phyloP scores from a whole-genome alignment of 2,113 vertebrate species.

The Thomomys bottae region DNA sequence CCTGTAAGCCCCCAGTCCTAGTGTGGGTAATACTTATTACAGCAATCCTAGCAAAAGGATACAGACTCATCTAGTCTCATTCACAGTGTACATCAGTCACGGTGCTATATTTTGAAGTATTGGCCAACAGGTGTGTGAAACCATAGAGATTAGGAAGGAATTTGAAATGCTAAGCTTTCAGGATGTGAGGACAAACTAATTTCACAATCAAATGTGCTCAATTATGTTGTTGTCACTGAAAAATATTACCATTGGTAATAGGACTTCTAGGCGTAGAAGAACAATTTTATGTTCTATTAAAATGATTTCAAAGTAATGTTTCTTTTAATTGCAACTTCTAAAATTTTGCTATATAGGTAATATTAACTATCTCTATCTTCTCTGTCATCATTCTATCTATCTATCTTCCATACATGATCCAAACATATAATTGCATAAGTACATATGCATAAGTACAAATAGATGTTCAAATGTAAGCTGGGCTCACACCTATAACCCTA shows the following conservation, averaged over 20 bases:
- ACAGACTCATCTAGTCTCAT: neutral
- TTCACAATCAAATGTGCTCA: neutral
- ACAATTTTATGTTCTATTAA: neutral
- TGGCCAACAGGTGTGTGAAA: neutral
- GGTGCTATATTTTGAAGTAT: neutral
- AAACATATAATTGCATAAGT: neutral
- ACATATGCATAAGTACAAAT: neutral
- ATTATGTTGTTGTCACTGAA: neutral
- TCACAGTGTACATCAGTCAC: neutral
- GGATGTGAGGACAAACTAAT: neutral
- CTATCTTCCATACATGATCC: neutral
- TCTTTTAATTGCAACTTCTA: slow-evolving; percentile 8
- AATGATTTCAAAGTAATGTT: neutral
- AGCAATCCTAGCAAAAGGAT: neutral
- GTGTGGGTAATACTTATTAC: neutral
- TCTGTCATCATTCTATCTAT: neutral
- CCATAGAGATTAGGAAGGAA: neutral
- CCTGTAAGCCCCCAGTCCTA: neutral
- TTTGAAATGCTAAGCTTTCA: neutral
- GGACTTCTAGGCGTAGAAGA: neutral
- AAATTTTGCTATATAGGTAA: neutral
- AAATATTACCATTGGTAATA: neutral
- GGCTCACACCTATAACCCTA: too few species aligned
- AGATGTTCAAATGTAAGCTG: neutral
- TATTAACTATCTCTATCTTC: neutral